Percentiles rank a stretch among this genome's conserved stretches.
Evolutionary conservation across 2,797 vertebrate species (phyloP).

Genomic region (Propithecus deckenii): DNA sequence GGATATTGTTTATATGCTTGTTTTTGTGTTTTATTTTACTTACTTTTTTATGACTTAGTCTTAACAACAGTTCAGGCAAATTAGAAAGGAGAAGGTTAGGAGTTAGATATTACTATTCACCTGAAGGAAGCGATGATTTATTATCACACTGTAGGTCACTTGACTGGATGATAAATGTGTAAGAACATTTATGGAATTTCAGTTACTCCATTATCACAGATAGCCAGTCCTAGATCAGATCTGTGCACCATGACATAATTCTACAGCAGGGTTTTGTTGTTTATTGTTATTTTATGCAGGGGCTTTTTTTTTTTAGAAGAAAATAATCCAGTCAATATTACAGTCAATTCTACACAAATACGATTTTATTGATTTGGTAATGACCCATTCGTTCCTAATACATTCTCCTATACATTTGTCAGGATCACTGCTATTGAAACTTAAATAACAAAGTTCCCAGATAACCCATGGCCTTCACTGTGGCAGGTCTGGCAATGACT

Average conservation of each 20-base stretch:
- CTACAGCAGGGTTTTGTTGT: background rate
- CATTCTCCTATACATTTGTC: background rate
- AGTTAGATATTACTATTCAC: background rate
- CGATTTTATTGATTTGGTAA: background rate
- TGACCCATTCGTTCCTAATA: background rate
- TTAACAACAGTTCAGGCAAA: background rate
- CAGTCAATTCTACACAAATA: background rate
- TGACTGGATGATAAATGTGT: background rate
- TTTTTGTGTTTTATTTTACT: background rate
- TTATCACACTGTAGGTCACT: background rate
- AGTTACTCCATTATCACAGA: background rate
- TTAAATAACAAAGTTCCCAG: too few relatives aligned
- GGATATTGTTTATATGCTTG: background rate
- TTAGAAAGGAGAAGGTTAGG: background rate
- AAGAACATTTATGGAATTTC: background rate
- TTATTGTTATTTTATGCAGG: background rate
- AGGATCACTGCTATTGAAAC: background rate
- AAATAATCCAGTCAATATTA: background rate
- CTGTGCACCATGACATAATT: background rate
- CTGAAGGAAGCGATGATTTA: background rate
- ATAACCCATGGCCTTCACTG: accelerated
- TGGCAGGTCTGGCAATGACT: accelerated
- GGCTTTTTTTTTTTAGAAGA: background rate
- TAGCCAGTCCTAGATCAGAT: background rate
- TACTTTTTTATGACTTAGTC: background rate